Evolutionary conservation across 2,797 vertebrate species (phyloP).

Genomic region (Enteromius anoplus): DNA sequence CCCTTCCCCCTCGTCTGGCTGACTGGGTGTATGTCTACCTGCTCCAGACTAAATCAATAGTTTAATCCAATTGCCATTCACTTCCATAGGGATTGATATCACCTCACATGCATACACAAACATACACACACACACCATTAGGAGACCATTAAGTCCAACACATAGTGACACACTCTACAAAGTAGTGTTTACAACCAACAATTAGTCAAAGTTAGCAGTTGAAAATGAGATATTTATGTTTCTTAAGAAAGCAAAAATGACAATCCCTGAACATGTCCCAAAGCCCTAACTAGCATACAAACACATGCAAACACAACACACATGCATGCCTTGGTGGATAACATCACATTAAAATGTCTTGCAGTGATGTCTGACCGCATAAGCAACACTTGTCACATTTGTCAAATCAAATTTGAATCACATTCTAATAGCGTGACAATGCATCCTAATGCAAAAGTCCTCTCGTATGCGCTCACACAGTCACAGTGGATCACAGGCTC

Average conservation of each 20-base stretch:
- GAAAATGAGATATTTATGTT: not conserved
- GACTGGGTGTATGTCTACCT: conserved; percentile 72
- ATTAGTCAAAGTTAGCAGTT: conserved; percentile 39
- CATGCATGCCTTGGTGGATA: conserved; percentile 50
- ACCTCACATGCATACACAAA: conserved; percentile 40
- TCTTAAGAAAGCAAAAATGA: not conserved
- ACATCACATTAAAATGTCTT: conserved; percentile 65
- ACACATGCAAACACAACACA: conserved; percentile 44
- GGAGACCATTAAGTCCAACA: conserved; percentile 21
- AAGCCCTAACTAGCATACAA: conserved; percentile 21
- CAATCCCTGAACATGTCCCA: conserved; percentile 17
- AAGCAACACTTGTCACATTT: conserved; percentile 74
- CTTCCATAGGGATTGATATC: conserved; percentile 60
- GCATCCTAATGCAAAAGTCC: conserved; percentile 56
- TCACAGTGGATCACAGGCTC: conserved; percentile 22
- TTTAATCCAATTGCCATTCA: conserved; percentile 76
- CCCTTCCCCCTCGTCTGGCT: conserved; percentile 63
- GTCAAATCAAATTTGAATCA: conserved; percentile 70
- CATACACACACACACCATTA: conserved; percentile 31
- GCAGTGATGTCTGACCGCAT: conserved; percentile 66
- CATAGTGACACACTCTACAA: not conserved
- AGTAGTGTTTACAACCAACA: not conserved
- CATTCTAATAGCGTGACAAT: conserved; percentile 61
- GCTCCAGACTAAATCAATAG: conserved; percentile 79
- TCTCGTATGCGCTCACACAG: conserved; percentile 23